Evolutionary conservation across 2,113 vertebrate species (phyloP).

Genomic region (Embiotoca jacksoni): DNA sequence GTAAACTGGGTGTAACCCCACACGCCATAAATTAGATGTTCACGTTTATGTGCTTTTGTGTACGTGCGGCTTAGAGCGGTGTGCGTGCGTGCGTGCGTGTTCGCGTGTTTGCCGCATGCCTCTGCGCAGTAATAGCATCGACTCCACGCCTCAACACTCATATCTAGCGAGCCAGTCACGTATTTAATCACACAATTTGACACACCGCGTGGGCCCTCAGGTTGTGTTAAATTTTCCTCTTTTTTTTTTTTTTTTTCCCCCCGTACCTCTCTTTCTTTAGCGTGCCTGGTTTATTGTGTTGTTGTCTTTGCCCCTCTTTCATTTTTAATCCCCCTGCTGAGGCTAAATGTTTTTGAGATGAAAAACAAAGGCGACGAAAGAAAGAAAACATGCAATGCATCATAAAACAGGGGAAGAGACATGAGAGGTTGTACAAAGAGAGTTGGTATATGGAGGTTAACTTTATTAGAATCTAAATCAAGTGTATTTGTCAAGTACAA

Average conservation of each 20-base stretch:
- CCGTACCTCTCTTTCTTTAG: conserved; percentile 42
- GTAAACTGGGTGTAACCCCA: conserved; percentile 28
- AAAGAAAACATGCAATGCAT: conserved; percentile 61
- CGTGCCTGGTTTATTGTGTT: conserved; percentile 66
- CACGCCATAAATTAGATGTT: conserved; percentile 11
- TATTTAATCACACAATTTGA: conserved; percentile 85
- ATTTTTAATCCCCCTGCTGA: conserved; percentile 75
- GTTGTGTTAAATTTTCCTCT: conserved; percentile 73
- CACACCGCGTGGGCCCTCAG: conserved; percentile 75
- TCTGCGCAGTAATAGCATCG: conserved; percentile 62
- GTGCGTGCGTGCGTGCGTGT: background rate
- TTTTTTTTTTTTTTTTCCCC: conserved; percentile 7
- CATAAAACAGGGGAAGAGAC: conserved; percentile 50
- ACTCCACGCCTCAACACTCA: conserved; percentile 67
- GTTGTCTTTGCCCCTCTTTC: conserved; percentile 75
- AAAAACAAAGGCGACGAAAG: conserved; percentile 62
- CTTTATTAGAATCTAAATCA: conserved; percentile 50
- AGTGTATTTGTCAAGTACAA: conserved; percentile 47
- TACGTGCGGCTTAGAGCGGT: background rate
- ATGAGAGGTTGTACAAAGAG: conserved; percentile 41
- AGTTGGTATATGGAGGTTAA: conserved; percentile 32
- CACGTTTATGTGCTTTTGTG: conserved; percentile 15
- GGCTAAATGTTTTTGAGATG: conserved; percentile 68
- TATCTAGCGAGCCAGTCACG: conserved; percentile 77
- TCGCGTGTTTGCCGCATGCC: conserved; percentile 19